A percentile compares a stretch with the other conserved stretches of the same genome.
Conservation (phyloP, 1,140 invertebrate species). For the Cotesia typhae region DNA sequence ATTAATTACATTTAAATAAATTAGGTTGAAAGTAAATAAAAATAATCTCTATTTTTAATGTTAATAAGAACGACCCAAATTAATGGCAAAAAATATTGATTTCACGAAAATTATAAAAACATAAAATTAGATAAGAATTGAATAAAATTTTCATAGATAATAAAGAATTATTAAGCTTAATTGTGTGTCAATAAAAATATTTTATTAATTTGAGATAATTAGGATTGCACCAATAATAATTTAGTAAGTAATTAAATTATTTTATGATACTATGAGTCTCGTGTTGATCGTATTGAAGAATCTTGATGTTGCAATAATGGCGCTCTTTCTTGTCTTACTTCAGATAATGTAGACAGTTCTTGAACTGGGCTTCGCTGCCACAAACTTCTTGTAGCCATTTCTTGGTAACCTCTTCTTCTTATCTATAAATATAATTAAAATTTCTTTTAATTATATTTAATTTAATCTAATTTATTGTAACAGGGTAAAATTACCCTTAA, state of each 20-base stretch:
- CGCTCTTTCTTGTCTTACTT: constrained; percentile 59
- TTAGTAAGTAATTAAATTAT: constrained; percentile 6
- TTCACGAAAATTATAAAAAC: too few relatives aligned
- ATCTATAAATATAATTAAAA: constrained; percentile 45
- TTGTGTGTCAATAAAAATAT: constrained; percentile 12
- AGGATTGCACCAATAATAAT: constrained; percentile 22
- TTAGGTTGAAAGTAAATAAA: too few relatives aligned
- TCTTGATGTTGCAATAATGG: constrained; percentile 59
- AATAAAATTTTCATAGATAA: too few relatives aligned
- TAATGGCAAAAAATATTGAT: too few relatives aligned
- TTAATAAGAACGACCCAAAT: too few relatives aligned
- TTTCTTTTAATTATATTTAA: neutral
- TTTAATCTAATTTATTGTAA: too few relatives aligned
- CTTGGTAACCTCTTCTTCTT: constrained; percentile 58
- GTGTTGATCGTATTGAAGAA: constrained; percentile 54
- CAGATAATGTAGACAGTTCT: constrained; percentile 60
- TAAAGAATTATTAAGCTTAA: too few relatives aligned
- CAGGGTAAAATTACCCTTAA: too few relatives aligned
- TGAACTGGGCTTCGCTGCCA: constrained; percentile 61
- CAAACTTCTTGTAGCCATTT: constrained; percentile 57
- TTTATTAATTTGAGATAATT: constrained; percentile 18
- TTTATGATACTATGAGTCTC: constrained; percentile 50
- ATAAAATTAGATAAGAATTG: too few relatives aligned
- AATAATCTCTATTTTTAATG: too few relatives aligned
- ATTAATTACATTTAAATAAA: too few relatives aligned